Evolutionary conservation across 2,888 invertebrate genomes (phyloP), one percentile per base, ranked within the genome.

Genomic region (Drosophila prostipennis): DNA sequence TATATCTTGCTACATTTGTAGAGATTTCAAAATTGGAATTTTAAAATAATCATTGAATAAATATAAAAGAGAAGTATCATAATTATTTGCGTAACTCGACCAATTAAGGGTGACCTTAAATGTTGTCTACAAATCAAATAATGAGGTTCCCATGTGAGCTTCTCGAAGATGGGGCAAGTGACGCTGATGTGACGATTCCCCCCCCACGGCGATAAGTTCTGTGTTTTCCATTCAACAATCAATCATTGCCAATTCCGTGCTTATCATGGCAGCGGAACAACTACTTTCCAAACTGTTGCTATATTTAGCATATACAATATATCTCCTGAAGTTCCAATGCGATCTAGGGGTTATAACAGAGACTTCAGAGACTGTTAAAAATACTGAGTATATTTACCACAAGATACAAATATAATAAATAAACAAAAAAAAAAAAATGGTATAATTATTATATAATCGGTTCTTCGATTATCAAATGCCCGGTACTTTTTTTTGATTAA

Each of bases 301-400:
- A 3, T 1, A 26, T 26, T 6, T 26, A 26, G 26, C 26, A 1
- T 8, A 32, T 32, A 32, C 10, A 29, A 29, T 29, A 29, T 29
- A 34, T 34, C 34, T 4, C 6, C 1, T 36, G 16, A 5, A 39
- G 3, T 34, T 34, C 0, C 7, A 23, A 23, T 36, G 11, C 1
- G 6, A 14, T 26, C 29, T 7, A 36, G 11, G 26, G 26, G 26
- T 26, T 26, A 26, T 4, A 26, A 26, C 2, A 26, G 26, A 26
- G 4, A 2, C 0, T 26, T 26, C 6, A n/a, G n/a, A n/a, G n/a
- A n/a, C n/a, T 26, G 2, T 26, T 26, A 26, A 26, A 26, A 11
- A n/a, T 58, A 32, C 11, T 46, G 45, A 61, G 59, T 46, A 61
- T 58, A 40, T 51, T 46, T n/a, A 4, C 26, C n/a, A n/a, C 6